These are phyloP conservation scores for Gobiocypris rarus DNA, from an alignment of 2,113 vertebrate genomes.

Conservation along the genomic window DNA sequence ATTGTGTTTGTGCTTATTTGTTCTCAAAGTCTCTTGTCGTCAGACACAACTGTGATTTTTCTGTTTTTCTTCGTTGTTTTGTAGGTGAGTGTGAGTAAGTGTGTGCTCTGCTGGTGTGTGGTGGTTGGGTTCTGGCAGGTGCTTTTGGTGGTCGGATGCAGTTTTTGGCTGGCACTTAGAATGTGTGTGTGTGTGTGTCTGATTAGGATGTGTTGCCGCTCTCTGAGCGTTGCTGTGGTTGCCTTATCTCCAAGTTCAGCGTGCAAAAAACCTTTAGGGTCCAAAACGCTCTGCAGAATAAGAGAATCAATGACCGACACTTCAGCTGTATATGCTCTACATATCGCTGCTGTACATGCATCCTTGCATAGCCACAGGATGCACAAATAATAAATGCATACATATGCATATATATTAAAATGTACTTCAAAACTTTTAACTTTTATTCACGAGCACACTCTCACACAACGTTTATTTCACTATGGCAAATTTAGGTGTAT, in stretches of 20 bases:
- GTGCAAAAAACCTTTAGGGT: constrained; percentile 17
- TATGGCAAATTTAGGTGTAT: constrained; percentile 73
- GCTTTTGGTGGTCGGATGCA: not conserved
- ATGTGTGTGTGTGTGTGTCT: constrained; percentile 59
- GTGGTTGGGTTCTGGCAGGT: constrained; percentile 22
- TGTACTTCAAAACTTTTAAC: constrained; percentile 16
- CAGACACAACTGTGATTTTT: constrained; percentile 13
- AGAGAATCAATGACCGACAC: constrained; percentile 64
- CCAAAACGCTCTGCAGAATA: constrained; percentile 55
- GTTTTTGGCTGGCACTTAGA: constrained; percentile 27
- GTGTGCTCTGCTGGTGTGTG: constrained; percentile 3
- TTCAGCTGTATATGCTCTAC: constrained; percentile 45
- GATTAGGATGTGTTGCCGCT: not conserved
- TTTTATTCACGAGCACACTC: constrained; percentile 8
- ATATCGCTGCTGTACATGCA: constrained; percentile 34
- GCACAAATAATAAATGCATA: constrained; percentile 5
- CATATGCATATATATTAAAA: not conserved
- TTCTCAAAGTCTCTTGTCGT: constrained; percentile 21
- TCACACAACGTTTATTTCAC: constrained; percentile 23
- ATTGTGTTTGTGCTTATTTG: not conserved
- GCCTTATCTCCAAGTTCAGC: constrained; percentile 14
- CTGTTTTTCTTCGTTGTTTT: constrained; percentile 15
- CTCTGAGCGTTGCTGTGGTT: constrained; percentile 9
- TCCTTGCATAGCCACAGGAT: constrained; percentile 20
- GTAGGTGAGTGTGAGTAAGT: not conserved